Percentiles rank a stretch among this genome's conserved stretches.
phyloP scores from a whole-genome alignment of 2,888 invertebrate species.

The Apotomis turbidana region DNA sequence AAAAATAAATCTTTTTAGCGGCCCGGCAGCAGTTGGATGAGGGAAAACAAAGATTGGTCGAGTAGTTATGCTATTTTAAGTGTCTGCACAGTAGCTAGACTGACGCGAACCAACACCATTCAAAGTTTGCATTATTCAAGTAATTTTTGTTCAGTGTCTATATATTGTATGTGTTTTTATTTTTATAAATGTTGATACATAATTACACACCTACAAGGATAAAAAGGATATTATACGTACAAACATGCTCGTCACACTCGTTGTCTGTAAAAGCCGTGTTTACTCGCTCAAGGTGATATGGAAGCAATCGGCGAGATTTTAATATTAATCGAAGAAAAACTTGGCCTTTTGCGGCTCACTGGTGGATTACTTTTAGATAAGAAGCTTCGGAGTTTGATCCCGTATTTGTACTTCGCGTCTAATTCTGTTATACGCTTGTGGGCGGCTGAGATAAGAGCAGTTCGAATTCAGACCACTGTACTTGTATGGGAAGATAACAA shows the following conservation, averaged over 20 bases:
- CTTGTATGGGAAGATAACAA: neutral
- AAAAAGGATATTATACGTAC: too few relatives aligned
- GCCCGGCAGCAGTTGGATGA: too few relatives aligned
- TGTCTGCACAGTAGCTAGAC: too few relatives aligned
- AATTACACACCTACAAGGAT: too few relatives aligned
- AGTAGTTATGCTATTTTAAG: too few relatives aligned
- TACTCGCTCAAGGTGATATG: constrained; percentile 20
- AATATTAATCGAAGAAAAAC: constrained; percentile 38
- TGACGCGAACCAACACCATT: too few relatives aligned
- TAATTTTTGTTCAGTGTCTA: too few relatives aligned
- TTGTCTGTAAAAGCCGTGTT: neutral
- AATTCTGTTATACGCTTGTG: constrained; percentile 18
- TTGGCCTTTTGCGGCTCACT: constrained; percentile 33
- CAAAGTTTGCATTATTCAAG: too few relatives aligned
- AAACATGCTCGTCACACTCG: neutral
- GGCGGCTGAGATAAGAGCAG: constrained; percentile 16
- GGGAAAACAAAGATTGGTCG: too few relatives aligned
- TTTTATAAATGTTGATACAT: too few relatives aligned
- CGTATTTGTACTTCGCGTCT: constrained; percentile 23
- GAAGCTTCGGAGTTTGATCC: constrained; percentile 23
- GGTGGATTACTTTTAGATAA: constrained; percentile 36
- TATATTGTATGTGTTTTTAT: too few relatives aligned
- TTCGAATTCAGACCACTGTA: constrained; percentile 10
- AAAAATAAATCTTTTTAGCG: too few relatives aligned
- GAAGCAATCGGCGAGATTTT: constrained; percentile 31